A percentile compares a stretch with the other conserved stretches of the same genome.
These are phyloP conservation scores for Saturnia pavonia DNA, from an alignment of 2,888 invertebrate species.

Conservation along the genomic window DNA sequence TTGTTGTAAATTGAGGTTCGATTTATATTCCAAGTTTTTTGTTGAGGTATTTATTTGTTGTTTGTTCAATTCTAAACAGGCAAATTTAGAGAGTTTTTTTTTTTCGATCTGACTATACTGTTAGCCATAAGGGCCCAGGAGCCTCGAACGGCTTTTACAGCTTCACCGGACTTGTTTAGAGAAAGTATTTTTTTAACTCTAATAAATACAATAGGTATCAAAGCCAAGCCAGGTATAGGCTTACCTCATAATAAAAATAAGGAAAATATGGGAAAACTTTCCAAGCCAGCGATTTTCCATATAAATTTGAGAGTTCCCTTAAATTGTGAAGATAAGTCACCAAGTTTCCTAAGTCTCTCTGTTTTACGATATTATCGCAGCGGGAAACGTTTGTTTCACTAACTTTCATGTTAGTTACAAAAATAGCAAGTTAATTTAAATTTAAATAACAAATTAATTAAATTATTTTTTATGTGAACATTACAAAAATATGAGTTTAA, in stretches of 20 bases:
- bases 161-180: too few relatives aligned
- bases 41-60: too few relatives aligned
- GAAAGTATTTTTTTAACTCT: background rate
- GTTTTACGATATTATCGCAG: constrained; percentile 25
- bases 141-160: too few relatives aligned
- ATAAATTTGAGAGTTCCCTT: constrained; percentile 23
- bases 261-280: constrained; percentile 22
- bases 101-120: too few relatives aligned
- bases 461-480: too few relatives aligned
- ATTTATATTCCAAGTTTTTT: too few relatives aligned
- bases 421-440: constrained; percentile 5
- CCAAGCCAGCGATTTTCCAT: constrained; percentile 20
- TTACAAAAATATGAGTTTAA: background rate
- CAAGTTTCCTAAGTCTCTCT: constrained; percentile 22
- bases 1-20: too few relatives aligned
- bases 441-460: too few relatives aligned
- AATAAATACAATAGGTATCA: background rate
- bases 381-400: constrained; percentile 18
- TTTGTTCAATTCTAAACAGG: too few relatives aligned
- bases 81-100: too few relatives aligned
- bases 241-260: constrained; percentile 15
- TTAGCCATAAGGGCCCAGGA: too few relatives aligned
- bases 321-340: constrained; percentile 25
- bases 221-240: background rate
- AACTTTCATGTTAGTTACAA: constrained; percentile 9